Evolutionary conservation across 2,888 invertebrate species (phyloP), one percentile per base, ranked within the genome.

Genomic region (Macrophya alboannulata): DNA sequence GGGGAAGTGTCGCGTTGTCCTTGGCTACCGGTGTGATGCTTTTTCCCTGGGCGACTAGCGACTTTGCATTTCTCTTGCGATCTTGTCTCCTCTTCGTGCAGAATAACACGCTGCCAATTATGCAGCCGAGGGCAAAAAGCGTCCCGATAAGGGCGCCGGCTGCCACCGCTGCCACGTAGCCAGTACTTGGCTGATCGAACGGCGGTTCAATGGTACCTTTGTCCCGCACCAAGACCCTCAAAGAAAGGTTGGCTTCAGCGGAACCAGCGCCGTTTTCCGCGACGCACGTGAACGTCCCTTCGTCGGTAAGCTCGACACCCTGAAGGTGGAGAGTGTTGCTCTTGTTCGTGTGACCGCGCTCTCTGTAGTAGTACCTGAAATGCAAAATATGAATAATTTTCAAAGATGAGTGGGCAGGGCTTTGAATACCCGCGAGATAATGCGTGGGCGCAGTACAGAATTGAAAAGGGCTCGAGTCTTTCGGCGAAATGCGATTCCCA

Each of bases 211-310:
- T 87, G 0, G 92, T 92, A 37, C 89, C 87, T 37, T 89, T 90
- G 79, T 93, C 92, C 12, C 90, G 92, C 21, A 97, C 95, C 87
- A 97, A 95, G 77, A 97, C 96, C 87, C 96, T 95, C 88, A 98
- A 95, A 1, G 98, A 98, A 89, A 97, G 97, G 93, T 98, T 98
- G 86, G 97, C 96, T 88, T 96, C 96, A 0, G 96, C 95, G 86
- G 95, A 95, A 17, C 98, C 98, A 0, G 98, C 98, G 21, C 96
- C 95, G 92, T 98, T 98, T 91, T 97, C 97, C 0, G 98, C 98
- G 17, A 97, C 95, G 93, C 98, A 98, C 4, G 97, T 95, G 92
- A 97, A 98, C 10, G 97, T 97, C 6, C 98, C 98, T 90, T 98
- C 98, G 91, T 98, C 97, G 88, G 88, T 85, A 17, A 89, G 84